Conservation (phyloP, 2,113 vertebrate genomes). For the Eolophus roseicapilla region DNA sequence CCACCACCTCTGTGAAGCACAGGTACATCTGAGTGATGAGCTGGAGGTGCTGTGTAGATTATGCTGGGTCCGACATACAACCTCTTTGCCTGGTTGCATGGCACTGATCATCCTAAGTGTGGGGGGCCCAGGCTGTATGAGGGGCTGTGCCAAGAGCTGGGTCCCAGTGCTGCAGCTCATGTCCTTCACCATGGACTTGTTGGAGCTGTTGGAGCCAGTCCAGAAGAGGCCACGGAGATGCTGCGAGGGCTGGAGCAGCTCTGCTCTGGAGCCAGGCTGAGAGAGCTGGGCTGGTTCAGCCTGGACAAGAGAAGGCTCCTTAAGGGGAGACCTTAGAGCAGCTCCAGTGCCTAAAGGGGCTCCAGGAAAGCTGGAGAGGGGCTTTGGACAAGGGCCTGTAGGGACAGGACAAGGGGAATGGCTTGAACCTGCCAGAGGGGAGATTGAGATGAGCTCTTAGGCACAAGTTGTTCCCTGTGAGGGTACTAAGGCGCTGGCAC, state of each 20-base stretch:
- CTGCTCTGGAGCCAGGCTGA: not conserved
- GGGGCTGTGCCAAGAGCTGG: not conserved
- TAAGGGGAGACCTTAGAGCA: too few relatives aligned
- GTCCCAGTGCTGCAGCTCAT: accelerated
- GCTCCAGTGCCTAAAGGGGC: too few relatives aligned
- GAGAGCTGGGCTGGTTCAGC: not conserved
- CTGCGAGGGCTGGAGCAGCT: not conserved
- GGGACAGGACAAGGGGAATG: too few relatives aligned
- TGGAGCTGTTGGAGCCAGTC: not conserved
- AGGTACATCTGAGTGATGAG: not conserved
- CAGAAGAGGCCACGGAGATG: not conserved
- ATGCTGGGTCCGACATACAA: accelerated
- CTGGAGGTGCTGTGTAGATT: not conserved
- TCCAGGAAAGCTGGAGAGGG: too few relatives aligned
- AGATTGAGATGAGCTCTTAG: too few relatives aligned
- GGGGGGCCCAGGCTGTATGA: too few relatives aligned
- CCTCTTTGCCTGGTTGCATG: not conserved
- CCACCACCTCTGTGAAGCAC: not conserved
- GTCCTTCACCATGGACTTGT: not conserved
- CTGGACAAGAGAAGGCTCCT: too few relatives aligned
- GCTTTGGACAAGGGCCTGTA: too few relatives aligned
- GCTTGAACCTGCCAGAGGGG: too few relatives aligned
- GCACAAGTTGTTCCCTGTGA: too few relatives aligned
- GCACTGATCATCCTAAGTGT: not conserved
- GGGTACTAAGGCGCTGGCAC: too few relatives aligned